A percentile compares a stretch with the other conserved stretches of the same genome.
Evolutionary conservation across 1,140 invertebrate genomes (phyloP).

Genomic region (Drosophila serrata): DNA sequence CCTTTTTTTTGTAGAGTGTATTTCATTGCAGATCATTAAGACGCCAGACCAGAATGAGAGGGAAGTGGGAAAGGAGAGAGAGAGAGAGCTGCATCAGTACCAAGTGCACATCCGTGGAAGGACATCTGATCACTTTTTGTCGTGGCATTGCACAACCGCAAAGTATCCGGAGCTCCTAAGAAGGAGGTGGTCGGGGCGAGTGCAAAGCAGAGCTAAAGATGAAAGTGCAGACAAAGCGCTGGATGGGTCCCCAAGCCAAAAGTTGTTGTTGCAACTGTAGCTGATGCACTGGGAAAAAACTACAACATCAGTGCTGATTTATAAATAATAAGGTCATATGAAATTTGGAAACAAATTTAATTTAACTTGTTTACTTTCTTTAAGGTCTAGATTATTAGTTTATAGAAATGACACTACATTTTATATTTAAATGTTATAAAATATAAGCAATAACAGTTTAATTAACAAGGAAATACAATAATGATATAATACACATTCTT

Average conservation of each 20-base stretch:
- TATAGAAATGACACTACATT: too few species aligned
- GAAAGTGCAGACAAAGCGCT: constrained; percentile 75
- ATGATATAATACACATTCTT: not conserved
- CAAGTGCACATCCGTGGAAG: constrained; percentile 83
- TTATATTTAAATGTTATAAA: not conserved
- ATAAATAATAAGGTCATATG: rapidly evolving
- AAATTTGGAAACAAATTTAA: too few species aligned
- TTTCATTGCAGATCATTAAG: constrained; percentile 75
- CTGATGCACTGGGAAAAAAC: constrained; percentile 8
- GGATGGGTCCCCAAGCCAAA: constrained; percentile 54
- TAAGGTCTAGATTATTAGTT: too few species aligned
- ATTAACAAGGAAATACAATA: not conserved
- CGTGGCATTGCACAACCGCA: constrained; percentile 74
- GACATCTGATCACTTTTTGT: constrained; percentile 83
- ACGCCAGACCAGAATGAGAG: constrained; percentile 45
- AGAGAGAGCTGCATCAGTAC: constrained; percentile 34
- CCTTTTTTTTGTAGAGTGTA: constrained; percentile 14
- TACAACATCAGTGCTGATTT: not conserved
- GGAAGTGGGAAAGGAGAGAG: not conserved
- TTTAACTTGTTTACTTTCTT: not conserved
- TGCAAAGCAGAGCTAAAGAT: constrained; percentile 52
- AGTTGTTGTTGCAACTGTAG: constrained; percentile 29
- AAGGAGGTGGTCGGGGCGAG: constrained; percentile 27
- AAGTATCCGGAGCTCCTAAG: constrained; percentile 8
- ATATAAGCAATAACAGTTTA: not conserved